Conservation (phyloP, 1,140 invertebrate species). For the Ephestia elutella region DNA sequence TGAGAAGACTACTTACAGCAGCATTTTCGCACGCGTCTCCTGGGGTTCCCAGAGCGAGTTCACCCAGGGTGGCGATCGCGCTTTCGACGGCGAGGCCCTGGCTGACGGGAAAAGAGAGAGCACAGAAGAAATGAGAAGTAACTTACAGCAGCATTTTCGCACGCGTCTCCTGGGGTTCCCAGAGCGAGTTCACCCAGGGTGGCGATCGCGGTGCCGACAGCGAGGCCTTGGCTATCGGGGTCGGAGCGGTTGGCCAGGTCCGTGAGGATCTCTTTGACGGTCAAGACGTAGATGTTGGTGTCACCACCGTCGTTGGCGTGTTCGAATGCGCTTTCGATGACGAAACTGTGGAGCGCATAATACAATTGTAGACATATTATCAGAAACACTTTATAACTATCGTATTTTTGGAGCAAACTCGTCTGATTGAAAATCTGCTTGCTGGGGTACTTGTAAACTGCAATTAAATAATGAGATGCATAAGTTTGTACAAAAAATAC, state of each 20-base stretch:
- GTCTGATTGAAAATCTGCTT: too few relatives aligned
- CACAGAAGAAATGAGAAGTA: too few relatives aligned
- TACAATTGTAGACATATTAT: too few relatives aligned
- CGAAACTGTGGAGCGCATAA: conserved; percentile 14
- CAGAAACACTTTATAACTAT: too few relatives aligned
- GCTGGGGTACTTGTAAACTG: too few relatives aligned
- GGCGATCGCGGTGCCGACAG: conserved; percentile 32
- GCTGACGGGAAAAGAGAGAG: conserved; percentile 8
- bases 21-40: conserved; percentile 49
- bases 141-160: conserved; percentile 47
- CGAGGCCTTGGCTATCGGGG: conserved; percentile 26
- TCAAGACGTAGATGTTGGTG: conserved; percentile 39
- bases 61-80: conserved; percentile 34
- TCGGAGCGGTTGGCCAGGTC: conserved; percentile 35
- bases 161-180: conserved; percentile 48
- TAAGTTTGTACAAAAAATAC: too few relatives aligned
- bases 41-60: conserved; percentile 39
- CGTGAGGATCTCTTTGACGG: conserved; percentile 28
- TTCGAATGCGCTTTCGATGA: conserved; percentile 28
- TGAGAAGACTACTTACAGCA: conserved; percentile 32
- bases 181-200: conserved; percentile 36
- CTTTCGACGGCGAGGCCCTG: conserved; percentile 32
- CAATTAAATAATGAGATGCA: too few relatives aligned
- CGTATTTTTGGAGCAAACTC: too few relatives aligned
- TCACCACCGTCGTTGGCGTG: conserved; percentile 41